A percentile compares a stretch with the other conserved stretches of the same genome.
Conservation (phyloP, 2,888 invertebrate genomes). For the Heliothis peltigera region DNA sequence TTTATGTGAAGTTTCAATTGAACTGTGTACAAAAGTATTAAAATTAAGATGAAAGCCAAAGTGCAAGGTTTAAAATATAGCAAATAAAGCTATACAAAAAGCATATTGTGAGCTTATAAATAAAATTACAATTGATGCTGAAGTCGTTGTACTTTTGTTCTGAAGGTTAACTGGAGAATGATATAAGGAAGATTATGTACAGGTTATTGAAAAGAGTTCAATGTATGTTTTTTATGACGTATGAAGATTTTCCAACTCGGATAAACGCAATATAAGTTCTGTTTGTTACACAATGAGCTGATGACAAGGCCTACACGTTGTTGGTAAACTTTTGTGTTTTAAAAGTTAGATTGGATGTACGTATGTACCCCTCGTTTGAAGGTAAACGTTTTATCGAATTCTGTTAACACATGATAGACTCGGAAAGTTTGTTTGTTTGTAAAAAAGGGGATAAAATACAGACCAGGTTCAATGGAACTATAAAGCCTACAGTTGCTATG, state of each 20-base stretch:
- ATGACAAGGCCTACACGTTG: slow-evolving; percentile 9
- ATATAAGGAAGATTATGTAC: no score
- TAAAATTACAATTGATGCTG: no score
- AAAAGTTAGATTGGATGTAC: slow-evolving; percentile 49
- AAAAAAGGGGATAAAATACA: slow-evolving; percentile 6
- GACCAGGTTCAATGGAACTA: not conserved
- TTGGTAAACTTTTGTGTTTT: slow-evolving; percentile 37
- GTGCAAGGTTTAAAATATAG: no score
- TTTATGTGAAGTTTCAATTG: no score
- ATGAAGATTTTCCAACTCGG: not conserved
- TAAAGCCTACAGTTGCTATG: not conserved
- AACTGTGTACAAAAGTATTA: no score
- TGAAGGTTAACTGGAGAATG: no score
- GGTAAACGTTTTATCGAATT: slow-evolving; percentile 51
- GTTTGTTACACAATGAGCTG: slow-evolving; percentile 7
- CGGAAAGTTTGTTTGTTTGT: slow-evolving; percentile 38
- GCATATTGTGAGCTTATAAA: no score
- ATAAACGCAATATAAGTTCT: not conserved
- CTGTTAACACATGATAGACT: slow-evolving; percentile 34
- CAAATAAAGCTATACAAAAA: no score
- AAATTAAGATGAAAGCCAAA: no score
- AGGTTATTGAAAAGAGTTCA: no score
- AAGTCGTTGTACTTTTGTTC: no score
- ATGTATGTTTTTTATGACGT: no score
- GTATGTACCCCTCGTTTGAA: slow-evolving; percentile 11